These are phyloP conservation scores for Myiothlypis coronata DNA, from an alignment of 2,797 vertebrate genomes.

Conservation along the genomic window DNA sequence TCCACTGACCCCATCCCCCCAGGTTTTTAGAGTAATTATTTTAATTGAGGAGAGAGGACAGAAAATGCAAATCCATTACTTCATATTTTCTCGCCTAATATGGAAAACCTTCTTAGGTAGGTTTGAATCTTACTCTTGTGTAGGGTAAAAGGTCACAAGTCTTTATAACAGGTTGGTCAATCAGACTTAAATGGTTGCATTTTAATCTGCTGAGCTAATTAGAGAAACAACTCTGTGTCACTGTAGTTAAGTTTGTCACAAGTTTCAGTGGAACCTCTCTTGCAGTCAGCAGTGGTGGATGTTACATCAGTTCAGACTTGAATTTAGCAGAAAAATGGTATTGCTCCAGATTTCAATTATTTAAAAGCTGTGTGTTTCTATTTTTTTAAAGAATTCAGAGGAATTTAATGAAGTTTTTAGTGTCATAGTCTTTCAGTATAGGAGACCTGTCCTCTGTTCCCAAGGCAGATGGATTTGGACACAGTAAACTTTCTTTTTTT, in stretches of 20 bases:
- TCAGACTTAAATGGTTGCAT: conserved; percentile 37
- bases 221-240: neutral
- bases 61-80: neutral
- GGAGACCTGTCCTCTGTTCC: neutral
- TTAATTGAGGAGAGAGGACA: neutral
- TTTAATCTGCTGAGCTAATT: conserved; percentile 59
- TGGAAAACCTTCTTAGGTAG: neutral
- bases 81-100: neutral
- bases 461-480: neutral
- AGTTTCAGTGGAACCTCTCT: neutral
- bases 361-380: neutral
- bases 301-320: neutral
- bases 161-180: conserved; percentile 9
- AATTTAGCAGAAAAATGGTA: neutral
- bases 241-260: conserved; percentile 18
- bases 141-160: conserved; percentile 13
- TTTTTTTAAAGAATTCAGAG: neutral
- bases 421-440: neutral
- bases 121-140: neutral
- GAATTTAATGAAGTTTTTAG: neutral
- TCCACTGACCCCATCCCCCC: neutral
- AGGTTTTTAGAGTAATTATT: neutral
- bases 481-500: neutral
- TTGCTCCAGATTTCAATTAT: neutral
- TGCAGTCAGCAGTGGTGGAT: neutral